Percentiles rank a stretch among this genome's conserved stretches.
Conservation (phyloP, 2,113 vertebrate genomes). For the Montifringilla adamsi region DNA sequence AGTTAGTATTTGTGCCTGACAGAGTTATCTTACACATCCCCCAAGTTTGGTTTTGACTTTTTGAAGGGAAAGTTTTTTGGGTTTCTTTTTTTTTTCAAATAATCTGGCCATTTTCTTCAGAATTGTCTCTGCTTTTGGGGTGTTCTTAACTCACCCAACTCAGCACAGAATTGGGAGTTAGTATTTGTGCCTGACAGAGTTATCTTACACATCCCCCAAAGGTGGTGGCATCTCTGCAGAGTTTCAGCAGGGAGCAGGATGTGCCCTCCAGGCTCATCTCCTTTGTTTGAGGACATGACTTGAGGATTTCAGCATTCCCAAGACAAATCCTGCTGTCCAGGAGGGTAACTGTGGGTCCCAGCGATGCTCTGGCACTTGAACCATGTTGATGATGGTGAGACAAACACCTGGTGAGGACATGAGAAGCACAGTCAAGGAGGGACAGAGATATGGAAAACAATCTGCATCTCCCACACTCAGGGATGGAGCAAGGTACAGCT, state of each 20-base stretch:
- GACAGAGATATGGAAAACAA: neutral
- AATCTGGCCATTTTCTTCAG: neutral
- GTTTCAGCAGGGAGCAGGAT: neutral
- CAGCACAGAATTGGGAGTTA: neutral
- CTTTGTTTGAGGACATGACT: neutral
- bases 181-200: neutral
- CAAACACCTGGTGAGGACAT: accelerated
- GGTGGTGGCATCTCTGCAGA: neutral
- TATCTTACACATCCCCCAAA: neutral
- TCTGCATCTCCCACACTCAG: neutral
- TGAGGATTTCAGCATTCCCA: neutral
- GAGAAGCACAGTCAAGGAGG: neutral
- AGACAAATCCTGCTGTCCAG: neutral
- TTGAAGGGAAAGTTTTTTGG: neutral
- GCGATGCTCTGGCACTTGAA: accelerated
- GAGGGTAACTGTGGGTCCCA: neutral
- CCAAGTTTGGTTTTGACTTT: neutral
- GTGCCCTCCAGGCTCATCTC: neutral
- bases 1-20: neutral
- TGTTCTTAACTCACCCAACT: neutral
- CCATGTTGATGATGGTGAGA: accelerated
- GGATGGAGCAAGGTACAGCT: neutral
- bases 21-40: neutral
- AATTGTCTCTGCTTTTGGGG: neutral
- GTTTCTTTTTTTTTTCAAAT: neutral